Conservation (phyloP, 2,888 invertebrate genomes). For the Watsonalla binaria region DNA sequence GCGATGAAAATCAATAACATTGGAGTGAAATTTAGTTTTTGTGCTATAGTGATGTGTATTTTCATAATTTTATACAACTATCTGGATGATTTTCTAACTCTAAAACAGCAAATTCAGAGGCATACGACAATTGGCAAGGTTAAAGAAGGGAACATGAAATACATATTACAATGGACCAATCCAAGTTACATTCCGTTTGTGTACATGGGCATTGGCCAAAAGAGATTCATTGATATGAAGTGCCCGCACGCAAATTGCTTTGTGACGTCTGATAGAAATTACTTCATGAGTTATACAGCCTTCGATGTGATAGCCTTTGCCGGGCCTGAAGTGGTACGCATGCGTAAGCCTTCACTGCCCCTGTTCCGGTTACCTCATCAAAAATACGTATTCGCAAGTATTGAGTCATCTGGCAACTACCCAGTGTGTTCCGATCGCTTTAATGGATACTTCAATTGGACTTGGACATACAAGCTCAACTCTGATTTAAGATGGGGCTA, state of each 20-base stretch:
- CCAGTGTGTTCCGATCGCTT: slow-evolving; percentile 28
- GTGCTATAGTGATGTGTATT: background rate
- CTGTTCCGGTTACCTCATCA: slow-evolving; percentile 24
- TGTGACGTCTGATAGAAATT: slow-evolving; percentile 27
- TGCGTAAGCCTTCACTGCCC: slow-evolving; percentile 13
- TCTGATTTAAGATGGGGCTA: slow-evolving; percentile 44
- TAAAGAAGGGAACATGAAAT: slow-evolving; percentile 16
- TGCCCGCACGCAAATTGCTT: slow-evolving; percentile 36
- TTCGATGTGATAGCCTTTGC: slow-evolving; percentile 39
- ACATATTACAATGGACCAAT: slow-evolving; percentile 37
- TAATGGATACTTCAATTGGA: slow-evolving; percentile 47
- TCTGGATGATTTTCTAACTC: background rate
- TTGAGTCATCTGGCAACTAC: slow-evolving; percentile 41
- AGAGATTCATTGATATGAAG: slow-evolving; percentile 25
- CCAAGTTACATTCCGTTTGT: slow-evolving; percentile 26
- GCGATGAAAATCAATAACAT: background rate
- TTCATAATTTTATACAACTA: background rate
- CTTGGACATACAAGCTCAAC: slow-evolving; percentile 46
- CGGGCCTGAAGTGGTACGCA: slow-evolving; percentile 28
- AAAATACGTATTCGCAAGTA: slow-evolving; percentile 35
- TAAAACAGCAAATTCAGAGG: background rate
- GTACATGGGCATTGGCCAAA: slow-evolving; percentile 27
- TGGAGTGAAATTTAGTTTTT: background rate
- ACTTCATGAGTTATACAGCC: slow-evolving; percentile 18
- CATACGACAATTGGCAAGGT: background rate